Base-by-base conservation (phyloP, 2,113 vertebrate genomes). In the Nymphicus hollandicus region DNA sequence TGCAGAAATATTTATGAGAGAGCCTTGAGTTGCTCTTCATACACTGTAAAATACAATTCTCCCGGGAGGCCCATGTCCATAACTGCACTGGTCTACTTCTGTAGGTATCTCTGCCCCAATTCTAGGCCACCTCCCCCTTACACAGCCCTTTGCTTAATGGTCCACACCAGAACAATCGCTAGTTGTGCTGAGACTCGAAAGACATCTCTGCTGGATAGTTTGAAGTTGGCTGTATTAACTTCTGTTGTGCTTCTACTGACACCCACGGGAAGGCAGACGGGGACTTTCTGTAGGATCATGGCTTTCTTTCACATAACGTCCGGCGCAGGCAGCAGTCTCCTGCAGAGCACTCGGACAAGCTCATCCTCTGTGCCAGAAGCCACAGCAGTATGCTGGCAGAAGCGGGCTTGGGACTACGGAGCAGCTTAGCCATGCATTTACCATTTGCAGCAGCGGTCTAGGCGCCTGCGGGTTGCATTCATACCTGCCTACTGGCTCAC, bases 341-440 rank as follows among this genome's bases (percentile, higher is more conserved):
- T 6, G 46, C 28, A 29, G 7, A 64, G 25, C 25, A 1, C 58
- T 56, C 24, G 5, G 41, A 17, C 28, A 10, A 4, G 6, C 44
- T 15, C 6, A 24, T 11, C 7, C 20, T 5, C 28, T 11, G 14
- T 14, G 50, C 24, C 10, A 22, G 47, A 43, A 55, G 10, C 25
- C 37, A 14, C 3, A 46, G 12, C 33, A 8, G 17, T 7, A 4
- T 2, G 18, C 0, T 2, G 56, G n/a, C 31, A 18, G 25, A 2
- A 5, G 6, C 1, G 61, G 33, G 14, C n/a, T 49, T 23, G 28
- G 76, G n/a, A 72, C 18, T 14, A 7, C 8, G 9, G 6, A 64
- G 43, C 52, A 6, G 29, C 27, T 27, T 8, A 10, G 69, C 43
- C 19, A 2, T 0, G 14, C 33, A 1, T 12, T 4, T 27, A 66